A percentile compares a stretch with the other conserved stretches of the same genome.
phyloP scores from a whole-genome alignment of 2,797 vertebrate genomes.

The Miichthys miiuy region DNA sequence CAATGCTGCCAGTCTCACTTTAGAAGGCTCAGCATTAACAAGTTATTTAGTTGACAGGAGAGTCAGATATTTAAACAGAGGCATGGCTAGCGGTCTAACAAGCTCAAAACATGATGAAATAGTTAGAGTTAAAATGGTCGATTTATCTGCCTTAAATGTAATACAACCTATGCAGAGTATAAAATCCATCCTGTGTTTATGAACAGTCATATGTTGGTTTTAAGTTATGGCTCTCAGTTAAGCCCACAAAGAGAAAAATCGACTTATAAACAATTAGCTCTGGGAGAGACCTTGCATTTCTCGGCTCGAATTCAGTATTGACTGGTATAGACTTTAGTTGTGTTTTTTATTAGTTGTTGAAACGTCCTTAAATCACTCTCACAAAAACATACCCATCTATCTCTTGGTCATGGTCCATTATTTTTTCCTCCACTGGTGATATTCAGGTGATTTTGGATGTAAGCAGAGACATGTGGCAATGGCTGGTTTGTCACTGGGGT shows the following conservation, averaged over 20 bases:
- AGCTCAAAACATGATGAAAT: background rate
- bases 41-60: constrained; percentile 29
- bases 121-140: background rate
- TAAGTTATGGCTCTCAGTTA: background rate
- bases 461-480: background rate
- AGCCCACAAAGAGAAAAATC: constrained; percentile 17
- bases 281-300: constrained; percentile 19
- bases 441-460: background rate
- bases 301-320: background rate
- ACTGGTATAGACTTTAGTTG: constrained; percentile 10
- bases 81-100: constrained; percentile 5
- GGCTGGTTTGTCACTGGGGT: background rate
- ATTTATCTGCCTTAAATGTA: background rate
- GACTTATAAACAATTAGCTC: constrained; percentile 5
- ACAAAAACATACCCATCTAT: background rate
- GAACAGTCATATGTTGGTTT: background rate
- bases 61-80: constrained; percentile 14
- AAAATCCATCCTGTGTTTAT: background rate
- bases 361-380: background rate
- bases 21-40: constrained; percentile 21
- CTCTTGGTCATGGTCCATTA: background rate
- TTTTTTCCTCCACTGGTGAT: background rate
- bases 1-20: constrained; percentile 25
- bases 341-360: constrained; percentile 10
- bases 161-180: background rate